phyloP scores from a whole-genome alignment of 2,113 vertebrate genomes.

The Smithornis capensis region DNA sequence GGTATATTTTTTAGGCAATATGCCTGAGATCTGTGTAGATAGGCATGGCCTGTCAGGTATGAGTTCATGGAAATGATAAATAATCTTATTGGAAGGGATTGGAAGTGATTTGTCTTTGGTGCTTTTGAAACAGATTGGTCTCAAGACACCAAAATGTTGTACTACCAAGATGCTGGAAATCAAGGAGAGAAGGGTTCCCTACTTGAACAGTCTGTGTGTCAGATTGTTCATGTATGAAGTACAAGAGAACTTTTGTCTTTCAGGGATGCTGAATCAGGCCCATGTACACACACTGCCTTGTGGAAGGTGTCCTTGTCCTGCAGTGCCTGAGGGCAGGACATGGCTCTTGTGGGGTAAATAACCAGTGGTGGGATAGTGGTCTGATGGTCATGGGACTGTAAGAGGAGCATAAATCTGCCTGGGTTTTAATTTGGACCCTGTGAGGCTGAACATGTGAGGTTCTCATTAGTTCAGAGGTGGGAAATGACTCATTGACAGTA shows the following conservation, averaged over 20 bases:
- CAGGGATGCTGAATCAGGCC: background rate
- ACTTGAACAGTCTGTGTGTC: background rate
- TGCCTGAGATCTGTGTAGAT: background rate
- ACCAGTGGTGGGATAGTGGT: background rate
- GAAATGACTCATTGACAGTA: background rate
- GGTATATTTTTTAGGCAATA: background rate
- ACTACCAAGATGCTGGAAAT: background rate
- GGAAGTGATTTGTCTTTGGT: background rate
- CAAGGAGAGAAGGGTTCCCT: background rate
- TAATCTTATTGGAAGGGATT: background rate
- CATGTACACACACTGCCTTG: fast-evolving
- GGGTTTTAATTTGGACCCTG: background rate
- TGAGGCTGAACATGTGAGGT: background rate
- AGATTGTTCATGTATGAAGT: background rate
- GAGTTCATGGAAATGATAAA: background rate
- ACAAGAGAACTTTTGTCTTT: background rate
- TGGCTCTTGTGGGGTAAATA: background rate
- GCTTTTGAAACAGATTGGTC: background rate
- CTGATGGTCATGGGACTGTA: background rate
- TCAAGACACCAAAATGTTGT: background rate
- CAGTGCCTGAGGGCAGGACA: background rate
- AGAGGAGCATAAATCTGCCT: background rate
- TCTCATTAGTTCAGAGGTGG: background rate
- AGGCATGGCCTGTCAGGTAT: no score
- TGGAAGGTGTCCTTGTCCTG: background rate